Conservation (phyloP, 2,797 vertebrate species). For the Hipposideros larvatus region DNA sequence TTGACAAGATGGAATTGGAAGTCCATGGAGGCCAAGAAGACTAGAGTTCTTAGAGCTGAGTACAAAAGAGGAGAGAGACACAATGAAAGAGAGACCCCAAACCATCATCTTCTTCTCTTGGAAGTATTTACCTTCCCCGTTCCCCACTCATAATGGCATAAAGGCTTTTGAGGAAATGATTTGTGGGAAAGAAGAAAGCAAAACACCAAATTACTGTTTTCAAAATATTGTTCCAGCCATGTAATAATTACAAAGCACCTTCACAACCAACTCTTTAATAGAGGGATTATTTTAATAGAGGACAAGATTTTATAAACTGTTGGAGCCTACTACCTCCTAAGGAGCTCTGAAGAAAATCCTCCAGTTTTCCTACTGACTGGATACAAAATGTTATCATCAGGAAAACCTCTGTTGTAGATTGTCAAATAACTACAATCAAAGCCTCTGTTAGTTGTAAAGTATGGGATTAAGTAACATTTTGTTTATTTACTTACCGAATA, state of each 20-base stretch:
- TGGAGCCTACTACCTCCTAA: not conserved
- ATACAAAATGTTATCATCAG: not conserved
- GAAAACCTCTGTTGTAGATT: not conserved
- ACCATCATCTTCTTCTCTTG: not conserved
- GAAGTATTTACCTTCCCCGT: not conserved
- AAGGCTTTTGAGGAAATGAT: not conserved
- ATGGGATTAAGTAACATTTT: constrained; percentile 56
- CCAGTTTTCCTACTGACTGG: not conserved
- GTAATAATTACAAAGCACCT: not conserved
- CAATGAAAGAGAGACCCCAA: not conserved
- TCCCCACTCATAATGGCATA: not conserved
- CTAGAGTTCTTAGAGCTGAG: not conserved
- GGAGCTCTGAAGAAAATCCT: not conserved
- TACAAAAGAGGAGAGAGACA: not conserved
- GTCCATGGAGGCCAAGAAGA: not conserved
- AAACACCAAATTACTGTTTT: constrained; percentile 24
- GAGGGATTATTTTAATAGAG: not conserved
- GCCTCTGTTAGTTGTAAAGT: not conserved
- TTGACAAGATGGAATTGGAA: not conserved
- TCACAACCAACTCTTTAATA: not conserved
- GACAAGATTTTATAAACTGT: not conserved
- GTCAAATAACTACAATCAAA: constrained; percentile 30
- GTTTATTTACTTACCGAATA: constrained; percentile 69
- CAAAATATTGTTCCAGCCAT: not conserved
- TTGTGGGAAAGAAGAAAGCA: not conserved